Evolutionary conservation across 2,797 vertebrate species (phyloP), one percentile per base, ranked within the genome.

Genomic region (Betta splendens): DNA sequence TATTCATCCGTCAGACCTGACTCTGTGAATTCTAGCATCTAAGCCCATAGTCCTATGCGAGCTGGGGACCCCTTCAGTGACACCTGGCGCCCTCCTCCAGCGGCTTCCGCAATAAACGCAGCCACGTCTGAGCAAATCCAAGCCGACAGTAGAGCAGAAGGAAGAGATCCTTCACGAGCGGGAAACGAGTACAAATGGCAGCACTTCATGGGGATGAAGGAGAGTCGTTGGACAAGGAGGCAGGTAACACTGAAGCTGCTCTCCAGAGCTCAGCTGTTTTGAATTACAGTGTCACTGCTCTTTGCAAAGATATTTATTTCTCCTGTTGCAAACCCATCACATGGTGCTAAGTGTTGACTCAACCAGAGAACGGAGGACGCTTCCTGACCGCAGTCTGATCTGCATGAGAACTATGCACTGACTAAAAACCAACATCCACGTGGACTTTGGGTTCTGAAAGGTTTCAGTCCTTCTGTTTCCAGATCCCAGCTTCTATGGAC

Each of bases 341-440:
- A 93, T 91, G 95, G 95, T 97, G 96, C 95, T 97, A 96, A 93
- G 94, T 93, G 94, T 94, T 94, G 92, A 93, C 91, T 91, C 81
- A 90, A 91, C 92, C 92, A 88, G 91, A 90, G 89, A 89, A 85
- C 56, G 89, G 92, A 92, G 92, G 93, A 85, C 91, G 76, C 68
- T 64, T 90, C 94, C 90, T 94, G 94, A 95, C 96, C 95, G 93
- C 95, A 96, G 95, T 93, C 92, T 68, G 92, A 94, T 94, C 95
- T 96, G 95, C 96, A 98, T 98, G 96, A 92, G 89, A 95, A 95
- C 96, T 97, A 98, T 98, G 96, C 95, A 98, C 94, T 94, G 93
- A 94, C 92, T 72, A 39, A 89, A 93, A 36, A 77, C 60, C 21
- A 53, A 38, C n/a, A 57, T 71, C 87, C 91, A 61, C 55, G 55